Evolutionary conservation across 2,797 vertebrate species (phyloP), one percentile per base, ranked within the genome.

Genomic region (Danio tinwini): DNA sequence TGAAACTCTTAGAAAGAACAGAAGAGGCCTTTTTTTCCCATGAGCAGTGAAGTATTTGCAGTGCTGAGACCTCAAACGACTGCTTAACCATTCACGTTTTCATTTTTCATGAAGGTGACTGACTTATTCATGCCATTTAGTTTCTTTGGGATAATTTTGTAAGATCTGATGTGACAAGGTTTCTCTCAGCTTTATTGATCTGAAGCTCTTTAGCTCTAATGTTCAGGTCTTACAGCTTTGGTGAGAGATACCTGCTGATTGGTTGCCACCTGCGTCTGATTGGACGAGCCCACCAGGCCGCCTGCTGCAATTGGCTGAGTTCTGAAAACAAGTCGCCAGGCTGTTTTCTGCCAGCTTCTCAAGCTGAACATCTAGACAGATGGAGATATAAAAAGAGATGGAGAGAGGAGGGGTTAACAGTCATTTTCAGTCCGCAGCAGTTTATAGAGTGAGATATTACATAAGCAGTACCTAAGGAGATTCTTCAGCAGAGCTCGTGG

Each of bases 381-480:
- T 21, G 44, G n/a, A 67, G 37, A 61, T 40, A 13, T 21, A 56
- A 45, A 56, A n/a, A 17, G 47, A 70, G 56, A 53, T 12, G 40
- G 14, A 72, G 49, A 52, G 42, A 40, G 49, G 49, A 11, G 44
- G 77, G 44, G 40, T 55, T 64, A 80, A 74, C 21, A 50, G 42
- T 56, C 12, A 40, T 67, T 80, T 45, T 59, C 47, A 17, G 55
- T 81, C 64, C 14, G 53, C 45, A 55, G 16, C 7, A 37, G 37
- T 75, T 81, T 71, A 62, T 45, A 56, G 64, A 37, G 19, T 45
- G 49, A 64, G 68, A 44, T 63, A 72, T 79, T 63, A 72, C 49
- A 72, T 79, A 79, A 79, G 44, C 45, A 49, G 16, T 45, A 79
- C 77, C 47, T 78, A 62, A 71, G 67, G 67, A 70, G 49, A 64